A percentile compares a stretch with the other conserved stretches of the same genome.
phyloP scores from a whole-genome alignment of 1,140 invertebrate genomes.

The Pseudobourletiella spinata region DNA sequence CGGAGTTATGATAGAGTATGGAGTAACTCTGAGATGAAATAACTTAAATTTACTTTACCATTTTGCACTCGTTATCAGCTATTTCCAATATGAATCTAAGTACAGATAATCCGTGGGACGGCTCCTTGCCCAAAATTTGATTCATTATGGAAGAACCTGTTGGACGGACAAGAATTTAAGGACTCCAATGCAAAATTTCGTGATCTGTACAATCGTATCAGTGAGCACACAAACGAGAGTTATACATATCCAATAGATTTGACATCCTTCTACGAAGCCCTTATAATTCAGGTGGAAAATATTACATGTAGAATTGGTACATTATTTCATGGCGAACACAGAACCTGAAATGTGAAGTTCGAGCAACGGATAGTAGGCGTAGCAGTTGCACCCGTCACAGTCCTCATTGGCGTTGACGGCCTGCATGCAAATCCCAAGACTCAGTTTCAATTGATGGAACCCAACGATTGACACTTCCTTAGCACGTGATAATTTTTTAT shows the following conservation, averaged over 20 bases:
- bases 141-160: slow-evolving; percentile 7
- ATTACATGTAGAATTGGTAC: background rate
- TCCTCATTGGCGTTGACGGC: too few relatives aligned
- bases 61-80: slow-evolving; percentile 18
- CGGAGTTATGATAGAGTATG: slow-evolving; percentile 5
- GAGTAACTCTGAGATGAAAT: too few relatives aligned
- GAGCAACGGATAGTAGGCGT: background rate
- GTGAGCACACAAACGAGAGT: background rate
- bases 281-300: slow-evolving; percentile 5
- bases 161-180: background rate
- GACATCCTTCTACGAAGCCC: slow-evolving; percentile 3
- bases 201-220: background rate
- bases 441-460: too few relatives aligned
- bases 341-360: background rate
- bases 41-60: too few relatives aligned
- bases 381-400: too few relatives aligned
- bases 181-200: background rate
- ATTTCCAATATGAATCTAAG: slow-evolving; percentile 4
- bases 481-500: background rate
- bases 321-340: background rate
- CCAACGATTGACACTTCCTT: too few relatives aligned
- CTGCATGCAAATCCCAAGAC: too few relatives aligned
- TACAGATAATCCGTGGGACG: slow-evolving; percentile 7
- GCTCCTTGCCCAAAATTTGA: slow-evolving; percentile 13
- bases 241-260: background rate